Conservation (phyloP, 2,797 vertebrate species). For the Diceros bicornis region DNA sequence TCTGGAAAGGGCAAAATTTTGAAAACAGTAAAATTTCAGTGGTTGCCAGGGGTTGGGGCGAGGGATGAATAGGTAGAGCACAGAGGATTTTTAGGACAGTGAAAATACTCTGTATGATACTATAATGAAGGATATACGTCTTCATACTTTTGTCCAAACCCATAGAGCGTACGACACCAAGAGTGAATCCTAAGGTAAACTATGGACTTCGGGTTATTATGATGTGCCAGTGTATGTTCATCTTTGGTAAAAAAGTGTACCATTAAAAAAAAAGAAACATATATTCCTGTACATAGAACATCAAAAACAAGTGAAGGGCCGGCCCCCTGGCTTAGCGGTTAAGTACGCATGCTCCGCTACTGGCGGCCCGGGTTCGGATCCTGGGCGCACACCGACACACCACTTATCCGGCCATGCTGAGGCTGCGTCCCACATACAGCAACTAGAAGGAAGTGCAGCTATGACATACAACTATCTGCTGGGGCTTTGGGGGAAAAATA, state of each 20-base stretch:
- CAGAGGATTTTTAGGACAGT: neutral
- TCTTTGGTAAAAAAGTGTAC: neutral
- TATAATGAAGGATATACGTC: neutral
- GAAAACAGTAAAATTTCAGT: neutral
- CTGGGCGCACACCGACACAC: too few relatives aligned
- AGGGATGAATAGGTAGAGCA: neutral
- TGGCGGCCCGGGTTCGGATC: too few relatives aligned
- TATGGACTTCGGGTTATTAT: neutral
- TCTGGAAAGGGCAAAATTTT: neutral
- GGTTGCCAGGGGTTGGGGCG: neutral
- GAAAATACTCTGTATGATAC: neutral
- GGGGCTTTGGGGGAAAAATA: too few relatives aligned
- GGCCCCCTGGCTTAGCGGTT: too few relatives aligned
- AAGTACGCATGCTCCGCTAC: too few relatives aligned
- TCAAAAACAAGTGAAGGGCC: constrained; percentile 68
- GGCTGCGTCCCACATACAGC: too few relatives aligned
- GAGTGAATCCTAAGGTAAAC: neutral
- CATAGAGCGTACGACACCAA: neutral
- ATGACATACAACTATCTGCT: too few relatives aligned
- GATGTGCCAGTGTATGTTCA: neutral
- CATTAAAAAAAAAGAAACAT: neutral
- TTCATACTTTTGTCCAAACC: neutral
- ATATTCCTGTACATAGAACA: constrained; percentile 33
- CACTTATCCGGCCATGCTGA: too few relatives aligned
- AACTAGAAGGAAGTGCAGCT: too few relatives aligned